Evolutionary conservation across 2,888 invertebrate genomes (phyloP).

Genomic region (Andricus curvator): DNA sequence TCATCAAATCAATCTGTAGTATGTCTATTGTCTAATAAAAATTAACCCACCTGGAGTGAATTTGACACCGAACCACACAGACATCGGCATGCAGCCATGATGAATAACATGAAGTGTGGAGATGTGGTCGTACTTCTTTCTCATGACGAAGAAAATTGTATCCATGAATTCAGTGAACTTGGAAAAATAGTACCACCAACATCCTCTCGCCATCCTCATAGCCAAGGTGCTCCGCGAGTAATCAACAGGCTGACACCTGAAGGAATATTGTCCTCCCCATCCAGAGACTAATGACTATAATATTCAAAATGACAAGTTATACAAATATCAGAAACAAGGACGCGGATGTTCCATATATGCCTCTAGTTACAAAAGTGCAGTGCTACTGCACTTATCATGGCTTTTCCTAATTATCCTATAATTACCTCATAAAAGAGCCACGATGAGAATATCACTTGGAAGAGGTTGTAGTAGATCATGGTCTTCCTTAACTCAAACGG

Average conservation of each 20-base stretch:
- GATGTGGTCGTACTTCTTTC: slow-evolving; percentile 95
- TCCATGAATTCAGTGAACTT: slow-evolving; percentile 97
- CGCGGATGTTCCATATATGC: slow-evolving; percentile 25
- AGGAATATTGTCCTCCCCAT: slow-evolving; percentile 87
- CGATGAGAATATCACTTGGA: slow-evolving; percentile 88
- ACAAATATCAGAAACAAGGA: slow-evolving; percentile 27
- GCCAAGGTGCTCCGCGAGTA: slow-evolving; percentile 85
- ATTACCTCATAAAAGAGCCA: slow-evolving; percentile 87
- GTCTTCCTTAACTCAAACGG: slow-evolving; percentile 87
- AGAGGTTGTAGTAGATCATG: slow-evolving; percentile 90
- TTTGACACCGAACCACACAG: slow-evolving; percentile 95
- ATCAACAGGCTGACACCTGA: slow-evolving; percentile 90
- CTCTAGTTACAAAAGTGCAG: slow-evolving; percentile 43
- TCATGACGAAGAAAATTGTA: slow-evolving; percentile 95
- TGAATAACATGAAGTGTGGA: slow-evolving; percentile 96
- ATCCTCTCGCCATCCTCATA: slow-evolving; percentile 87
- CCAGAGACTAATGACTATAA: slow-evolving; percentile 81
- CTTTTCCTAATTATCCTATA: slow-evolving; percentile 51
- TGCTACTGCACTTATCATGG: slow-evolving; percentile 18
- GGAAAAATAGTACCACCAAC: slow-evolving; percentile 97
- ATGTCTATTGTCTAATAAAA: neutral
- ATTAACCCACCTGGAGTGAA: slow-evolving; percentile 88
- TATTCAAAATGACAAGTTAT: slow-evolving; percentile 30
- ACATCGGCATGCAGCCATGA: slow-evolving; percentile 96
- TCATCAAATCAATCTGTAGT: too few relatives aligned